A percentile compares a stretch with the other conserved stretches of the same genome.
These are phyloP conservation scores for Harpegnathos saltator DNA, from an alignment of 1,140 invertebrate genomes.

Conservation along the genomic window DNA sequence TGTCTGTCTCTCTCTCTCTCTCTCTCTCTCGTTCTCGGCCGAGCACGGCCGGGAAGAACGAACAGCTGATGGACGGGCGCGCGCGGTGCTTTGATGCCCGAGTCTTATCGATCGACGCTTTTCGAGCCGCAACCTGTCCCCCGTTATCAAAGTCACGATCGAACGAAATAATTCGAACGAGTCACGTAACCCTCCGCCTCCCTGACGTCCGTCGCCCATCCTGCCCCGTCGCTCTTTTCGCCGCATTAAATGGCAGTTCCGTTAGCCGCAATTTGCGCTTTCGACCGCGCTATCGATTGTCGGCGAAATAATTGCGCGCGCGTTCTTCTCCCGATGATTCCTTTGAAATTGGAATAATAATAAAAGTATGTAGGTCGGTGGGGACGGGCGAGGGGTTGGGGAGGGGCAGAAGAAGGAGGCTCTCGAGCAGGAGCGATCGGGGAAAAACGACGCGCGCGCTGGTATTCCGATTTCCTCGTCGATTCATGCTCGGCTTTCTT, in stretches of 20 bases:
- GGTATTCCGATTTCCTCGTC: no score
- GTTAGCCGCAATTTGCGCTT: conserved; percentile 44
- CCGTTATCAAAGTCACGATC: conserved; percentile 57
- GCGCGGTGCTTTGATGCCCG: conserved; percentile 50
- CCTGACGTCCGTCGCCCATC: not conserved
- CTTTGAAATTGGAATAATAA: conserved; percentile 12
- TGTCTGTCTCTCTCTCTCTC: no score
- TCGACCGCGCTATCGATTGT: conserved; percentile 30
- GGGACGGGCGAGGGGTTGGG: no score
- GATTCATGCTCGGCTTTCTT: no score
- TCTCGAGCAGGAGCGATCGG: no score
- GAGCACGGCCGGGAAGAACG: not conserved
- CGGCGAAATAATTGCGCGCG: conserved; percentile 48
- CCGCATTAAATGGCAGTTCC: conserved; percentile 44
- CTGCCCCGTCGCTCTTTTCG: not conserved
- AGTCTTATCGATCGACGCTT: conserved; percentile 50
- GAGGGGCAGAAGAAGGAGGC: no score
- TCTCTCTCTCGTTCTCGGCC: no score
- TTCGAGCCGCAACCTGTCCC: conserved; percentile 50
- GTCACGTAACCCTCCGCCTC: conserved; percentile 27
- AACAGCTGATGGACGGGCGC: conserved; percentile 59
- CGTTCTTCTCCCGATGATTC: not conserved
- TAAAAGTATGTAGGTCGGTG: not conserved
- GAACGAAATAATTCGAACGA: conserved; percentile 63
- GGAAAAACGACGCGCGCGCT: not conserved